Conservation (phyloP, 1,140 invertebrate species). For the Brachionus paranguensis region DNA sequence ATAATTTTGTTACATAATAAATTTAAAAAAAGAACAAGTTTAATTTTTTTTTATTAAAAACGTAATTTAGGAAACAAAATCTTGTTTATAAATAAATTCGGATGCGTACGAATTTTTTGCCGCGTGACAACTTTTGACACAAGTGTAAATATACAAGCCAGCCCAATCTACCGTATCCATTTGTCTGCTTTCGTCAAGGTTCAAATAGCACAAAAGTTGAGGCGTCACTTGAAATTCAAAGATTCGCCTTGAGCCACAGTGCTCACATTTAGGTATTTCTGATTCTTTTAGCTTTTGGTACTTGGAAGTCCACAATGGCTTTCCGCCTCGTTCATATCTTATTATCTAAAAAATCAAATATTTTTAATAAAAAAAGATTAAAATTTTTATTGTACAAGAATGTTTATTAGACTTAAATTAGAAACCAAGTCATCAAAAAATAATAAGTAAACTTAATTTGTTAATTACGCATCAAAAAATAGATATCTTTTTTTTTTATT, state of each 20-base stretch:
- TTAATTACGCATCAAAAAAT: slow-evolving; percentile 47
- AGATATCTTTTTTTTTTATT: slow-evolving; percentile 49
- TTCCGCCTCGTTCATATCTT: slow-evolving; percentile 70
- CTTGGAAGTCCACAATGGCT: slow-evolving; percentile 72
- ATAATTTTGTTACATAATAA: neutral
- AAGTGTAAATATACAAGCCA: slow-evolving; percentile 76
- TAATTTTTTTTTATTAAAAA: slow-evolving; percentile 15
- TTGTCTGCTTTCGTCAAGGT: slow-evolving; percentile 62
- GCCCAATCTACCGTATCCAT: slow-evolving; percentile 81
- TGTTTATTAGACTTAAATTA: neutral
- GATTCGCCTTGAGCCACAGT: slow-evolving; percentile 67
- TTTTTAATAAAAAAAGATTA: neutral
- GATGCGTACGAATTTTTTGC: slow-evolving; percentile 63
- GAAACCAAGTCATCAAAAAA: neutral
- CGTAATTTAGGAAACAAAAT: slow-evolving; percentile 58
- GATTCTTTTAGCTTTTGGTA: slow-evolving; percentile 51
- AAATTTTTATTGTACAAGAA: neutral
- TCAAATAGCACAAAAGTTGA: slow-evolving; percentile 70
- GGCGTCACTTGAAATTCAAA: slow-evolving; percentile 95
- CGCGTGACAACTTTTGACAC: slow-evolving; percentile 66
- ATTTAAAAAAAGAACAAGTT: neutral
- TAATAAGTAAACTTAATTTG: slow-evolving; percentile 39
- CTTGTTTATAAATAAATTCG: slow-evolving; percentile 83
- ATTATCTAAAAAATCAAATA: slow-evolving; percentile 64
- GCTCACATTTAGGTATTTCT: slow-evolving; percentile 67